Base-by-base conservation (phyloP, 2,888 invertebrate genomes). In the Lasioglossum marginatum region DNA sequence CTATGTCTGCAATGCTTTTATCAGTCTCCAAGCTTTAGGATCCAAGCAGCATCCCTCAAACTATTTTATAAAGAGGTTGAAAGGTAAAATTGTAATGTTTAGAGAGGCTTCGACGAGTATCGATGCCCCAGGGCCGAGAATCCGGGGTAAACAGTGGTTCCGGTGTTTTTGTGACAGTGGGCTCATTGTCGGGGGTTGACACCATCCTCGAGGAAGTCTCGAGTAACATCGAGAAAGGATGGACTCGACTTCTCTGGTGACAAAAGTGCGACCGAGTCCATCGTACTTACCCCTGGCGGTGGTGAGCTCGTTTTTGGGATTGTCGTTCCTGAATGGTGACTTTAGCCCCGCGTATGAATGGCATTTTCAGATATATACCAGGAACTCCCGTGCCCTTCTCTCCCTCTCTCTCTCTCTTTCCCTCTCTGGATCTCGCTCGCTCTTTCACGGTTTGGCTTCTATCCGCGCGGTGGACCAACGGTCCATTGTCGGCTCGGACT, bases 301-400 rank as follows among this genome's bases (percentile, higher is more conserved):
- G 81, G 81, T 68, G 81, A 86, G 81, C 91, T 86, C 87, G 82
- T 90, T 90, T 85, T 82, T 77, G 83, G 85, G 82, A 86, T 84
- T 88, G 87, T 86, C 87, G 90, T 81, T 83, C 83, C 88, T 92
- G 84, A 92, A 92, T 92, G 90, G 91, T 85, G 87, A 90, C 89
- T 91, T 90, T 77, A 86, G 91, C 89, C 84, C 74, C 79, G 83
- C 75, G 86, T 87, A 90, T 90, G 90, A 90, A 90, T 90, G 91
- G 91, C 85, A 91, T 92, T 92, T 91, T 87, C 87, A 87, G 82
- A 87, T 86, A 81, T 85, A 86, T 80, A 86, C 71, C 57, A 60
- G 77, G 60, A 70, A 77, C 81, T 68, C 68, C 40, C 52, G 72
- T 52, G 19, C 66, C 43, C 48, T 73, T 45, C 37, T 68, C 70